Evolutionary conservation across 2,888 invertebrate species (phyloP).

Genomic region (Allacma fusca): DNA sequence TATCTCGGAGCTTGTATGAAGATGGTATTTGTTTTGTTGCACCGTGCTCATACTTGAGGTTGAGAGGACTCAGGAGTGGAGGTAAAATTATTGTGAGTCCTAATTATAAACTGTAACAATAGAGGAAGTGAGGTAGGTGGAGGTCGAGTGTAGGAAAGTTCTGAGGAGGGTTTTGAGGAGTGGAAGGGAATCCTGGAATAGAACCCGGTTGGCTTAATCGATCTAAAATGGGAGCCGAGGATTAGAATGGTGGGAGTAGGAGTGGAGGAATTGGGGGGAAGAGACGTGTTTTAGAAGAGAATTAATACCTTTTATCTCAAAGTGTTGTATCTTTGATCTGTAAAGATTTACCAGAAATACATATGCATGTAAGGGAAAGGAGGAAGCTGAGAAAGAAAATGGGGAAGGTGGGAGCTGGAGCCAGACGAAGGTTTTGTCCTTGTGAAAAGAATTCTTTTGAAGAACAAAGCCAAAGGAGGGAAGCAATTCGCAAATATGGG

Average conservation of each 20-base stretch:
- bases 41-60: no score
- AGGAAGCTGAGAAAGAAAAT: neutral
- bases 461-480: constrained; percentile 3
- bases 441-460: constrained; percentile 1
- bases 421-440: neutral
- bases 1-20: no score
- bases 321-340: constrained; percentile 16
- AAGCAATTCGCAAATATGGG: neutral
- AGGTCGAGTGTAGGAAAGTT: no score
- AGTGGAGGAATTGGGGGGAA: neutral
- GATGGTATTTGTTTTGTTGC: no score
- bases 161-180: no score
- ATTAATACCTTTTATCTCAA: constrained; percentile 7
- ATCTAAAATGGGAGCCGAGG: neutral
- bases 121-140: no score
- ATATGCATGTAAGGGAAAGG: neutral
- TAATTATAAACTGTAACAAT: no score
- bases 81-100: no score
- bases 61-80: no score
- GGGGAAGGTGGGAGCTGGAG: neutral
- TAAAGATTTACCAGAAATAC: neutral
- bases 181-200: neutral
- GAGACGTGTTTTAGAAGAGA: constrained; percentile 1
- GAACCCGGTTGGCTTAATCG: neutral
- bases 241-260: neutral